Evolutionary conservation across 2,888 invertebrate species (phyloP), one percentile per base, ranked within the genome.

Genomic region (Polydrusus pterygomalis): DNA sequence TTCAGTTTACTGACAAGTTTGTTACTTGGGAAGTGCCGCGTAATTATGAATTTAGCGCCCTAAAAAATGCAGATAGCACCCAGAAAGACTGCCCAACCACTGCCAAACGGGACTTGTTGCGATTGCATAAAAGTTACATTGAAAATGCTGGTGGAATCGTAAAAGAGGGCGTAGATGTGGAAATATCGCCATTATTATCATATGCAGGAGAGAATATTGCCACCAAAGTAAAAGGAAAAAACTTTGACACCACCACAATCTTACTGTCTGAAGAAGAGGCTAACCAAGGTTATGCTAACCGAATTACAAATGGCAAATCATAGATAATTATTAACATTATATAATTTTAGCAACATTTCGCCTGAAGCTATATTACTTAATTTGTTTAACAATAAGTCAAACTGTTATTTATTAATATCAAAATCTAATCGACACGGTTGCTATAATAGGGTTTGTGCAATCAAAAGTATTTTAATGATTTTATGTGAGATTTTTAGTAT

Each of bases 11-110:
- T 0, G 92, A 95, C 79, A 94, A 93, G 82, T 96, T 99, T 84
- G 96, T 95, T 11, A 96, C 96, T 7, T 95, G 98, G 92, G 97
- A 99, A 88, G 95, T 96, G 0, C 91, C 94, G 0, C 91, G 99
- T 58, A 94, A 95, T 80, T 94, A 95, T 76, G 99, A 99, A 86
- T 99, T 99, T 86, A 97, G 98, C 81, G 98, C 99, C 0, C 88
- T 99, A 79, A 99, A 99, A 86, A 99, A 99, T 87, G 91, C 95
- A 0, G 96, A 98, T 85, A 90, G 92, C 0, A 95, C 94, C 25
- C 94, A 94, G 47, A 95, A 96, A 84, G 98, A 99, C 88, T 97
- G 97, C 74, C 96, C 99, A 0, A 92, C 93, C 0, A 97, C 98
- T 0, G 95, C 97, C 1, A 90, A 93, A 65, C 91, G 92, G 40